Percentiles rank a stretch among this genome's conserved stretches.
Conservation (phyloP, 2,888 invertebrate species). For the Atethmia centrago region DNA sequence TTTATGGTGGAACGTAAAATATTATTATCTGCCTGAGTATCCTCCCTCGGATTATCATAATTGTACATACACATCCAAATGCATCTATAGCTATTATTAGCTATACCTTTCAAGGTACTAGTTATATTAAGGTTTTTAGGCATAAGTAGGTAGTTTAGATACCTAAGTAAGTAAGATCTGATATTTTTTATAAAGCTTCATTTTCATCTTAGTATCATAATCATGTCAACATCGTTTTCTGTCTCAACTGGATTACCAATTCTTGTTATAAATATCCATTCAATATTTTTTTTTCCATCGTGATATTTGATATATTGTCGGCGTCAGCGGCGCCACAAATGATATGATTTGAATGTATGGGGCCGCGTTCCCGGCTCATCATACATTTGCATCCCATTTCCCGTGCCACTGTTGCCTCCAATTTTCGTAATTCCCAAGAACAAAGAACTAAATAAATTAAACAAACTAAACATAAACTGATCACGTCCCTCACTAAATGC, state of each 20-base stretch:
- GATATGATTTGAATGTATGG: conserved; percentile 62
- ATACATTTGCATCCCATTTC: conserved; percentile 61
- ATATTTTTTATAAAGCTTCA: neutral
- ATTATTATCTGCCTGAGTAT: conserved; percentile 20
- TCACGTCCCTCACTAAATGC: conserved; percentile 78
- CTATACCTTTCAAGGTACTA: neutral
- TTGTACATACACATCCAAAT: neutral
- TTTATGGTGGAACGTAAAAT: conserved; percentile 22
- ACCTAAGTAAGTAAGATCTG: neutral
- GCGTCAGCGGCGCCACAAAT: conserved; percentile 53
- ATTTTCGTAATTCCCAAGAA: conserved; percentile 57
- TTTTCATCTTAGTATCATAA: neutral
- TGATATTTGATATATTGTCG: conserved; percentile 42
- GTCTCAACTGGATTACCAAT: conserved; percentile 32
- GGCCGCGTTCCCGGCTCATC: conserved; percentile 31
- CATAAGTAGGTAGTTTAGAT: neutral
- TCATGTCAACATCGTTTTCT: conserved; percentile 11
- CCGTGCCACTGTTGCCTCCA: conserved; percentile 30
- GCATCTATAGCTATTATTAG: neutral
- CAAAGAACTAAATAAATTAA: conserved; percentile 66
- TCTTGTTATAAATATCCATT: conserved; percentile 47
- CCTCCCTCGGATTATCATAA: conserved; percentile 17
- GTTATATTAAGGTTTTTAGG: no score
- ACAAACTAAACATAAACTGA: conserved; percentile 66
- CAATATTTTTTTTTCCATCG: conserved; percentile 51